Percentiles rank a stretch among this genome's conserved stretches.
Conservation (phyloP, 2,113 vertebrate species). For the Syngnathus typhle region DNA sequence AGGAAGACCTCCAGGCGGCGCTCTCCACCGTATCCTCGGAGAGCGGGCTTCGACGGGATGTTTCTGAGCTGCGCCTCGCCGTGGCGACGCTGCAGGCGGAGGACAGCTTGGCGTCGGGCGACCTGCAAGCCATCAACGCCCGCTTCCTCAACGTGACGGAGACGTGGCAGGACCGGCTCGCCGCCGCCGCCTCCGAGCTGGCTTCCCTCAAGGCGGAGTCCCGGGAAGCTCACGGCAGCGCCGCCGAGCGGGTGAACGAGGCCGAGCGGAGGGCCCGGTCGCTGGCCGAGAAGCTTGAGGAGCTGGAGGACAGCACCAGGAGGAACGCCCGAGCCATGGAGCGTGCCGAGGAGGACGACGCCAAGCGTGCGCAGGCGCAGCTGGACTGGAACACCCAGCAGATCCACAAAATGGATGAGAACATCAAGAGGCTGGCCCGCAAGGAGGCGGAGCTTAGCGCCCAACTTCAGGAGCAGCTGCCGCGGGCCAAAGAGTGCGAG, state of each 20-base stretch:
- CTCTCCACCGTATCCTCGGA: constrained; percentile 69
- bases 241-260: constrained; percentile 78
- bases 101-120: constrained; percentile 67
- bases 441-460: constrained; percentile 65
- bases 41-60: constrained; percentile 74
- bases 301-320: constrained; percentile 83
- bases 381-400: constrained; percentile 72
- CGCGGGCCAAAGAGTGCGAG: constrained; percentile 76
- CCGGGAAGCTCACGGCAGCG: constrained; percentile 71
- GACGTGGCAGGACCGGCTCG: constrained; percentile 75
- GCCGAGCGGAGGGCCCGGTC: constrained; percentile 73
- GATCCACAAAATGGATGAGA: constrained; percentile 71
- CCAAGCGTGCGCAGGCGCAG: constrained; percentile 62
- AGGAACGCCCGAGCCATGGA: constrained; percentile 81
- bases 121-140: constrained; percentile 71
- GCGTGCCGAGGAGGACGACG: constrained; percentile 83
- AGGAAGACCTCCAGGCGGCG: constrained; percentile 72
- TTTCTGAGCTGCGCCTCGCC: constrained; percentile 69
- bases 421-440: constrained; percentile 62
- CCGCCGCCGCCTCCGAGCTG: constrained; percentile 69
- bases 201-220: constrained; percentile 73
- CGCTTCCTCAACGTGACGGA: constrained; percentile 78
- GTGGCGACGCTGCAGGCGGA: constrained; percentile 69
- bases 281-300: constrained; percentile 77
- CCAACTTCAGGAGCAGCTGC: constrained; percentile 70